phyloP scores from a whole-genome alignment of 23 tunicate species.

The Phallusia fumigata region DNA sequence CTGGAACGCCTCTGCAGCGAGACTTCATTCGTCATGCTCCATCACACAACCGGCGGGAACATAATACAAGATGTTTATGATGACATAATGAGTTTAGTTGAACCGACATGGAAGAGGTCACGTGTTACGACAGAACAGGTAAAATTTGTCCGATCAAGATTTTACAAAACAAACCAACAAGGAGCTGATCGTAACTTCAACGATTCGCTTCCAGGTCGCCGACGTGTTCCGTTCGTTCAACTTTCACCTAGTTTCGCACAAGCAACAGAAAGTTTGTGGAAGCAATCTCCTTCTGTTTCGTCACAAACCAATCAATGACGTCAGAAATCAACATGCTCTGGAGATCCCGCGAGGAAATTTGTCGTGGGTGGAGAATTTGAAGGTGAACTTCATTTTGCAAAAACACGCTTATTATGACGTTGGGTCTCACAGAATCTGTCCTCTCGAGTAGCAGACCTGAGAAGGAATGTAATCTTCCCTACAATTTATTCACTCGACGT shows the following conservation, averaged over 20 bases:
- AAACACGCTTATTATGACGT: no score
- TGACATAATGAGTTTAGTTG: background rate
- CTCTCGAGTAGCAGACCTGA: no score
- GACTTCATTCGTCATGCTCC: background rate
- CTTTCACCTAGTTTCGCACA: slow-evolving; percentile 4
- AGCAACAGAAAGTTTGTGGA: background rate
- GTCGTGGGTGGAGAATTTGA: background rate
- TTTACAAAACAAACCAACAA: no score
- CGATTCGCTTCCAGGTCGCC: background rate
- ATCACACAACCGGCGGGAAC: background rate
- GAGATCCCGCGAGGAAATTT: background rate
- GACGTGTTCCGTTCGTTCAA: background rate
- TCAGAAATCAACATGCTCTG: background rate
- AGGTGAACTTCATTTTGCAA: background rate
- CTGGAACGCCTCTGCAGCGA: background rate
- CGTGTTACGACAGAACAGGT: no score
- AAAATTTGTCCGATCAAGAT: no score
- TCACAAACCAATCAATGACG: background rate
- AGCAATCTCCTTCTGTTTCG: slow-evolving; percentile 8
- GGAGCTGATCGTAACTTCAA: no score
- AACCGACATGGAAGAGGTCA: no score
- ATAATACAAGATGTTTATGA: background rate
- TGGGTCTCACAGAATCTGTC: no score
- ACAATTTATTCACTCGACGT: no score
- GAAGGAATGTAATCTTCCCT: no score